These are phyloP conservation scores for Sweltsa coloradensis DNA, from an alignment of 1,140 invertebrate genomes.

Conservation along the genomic window DNA sequence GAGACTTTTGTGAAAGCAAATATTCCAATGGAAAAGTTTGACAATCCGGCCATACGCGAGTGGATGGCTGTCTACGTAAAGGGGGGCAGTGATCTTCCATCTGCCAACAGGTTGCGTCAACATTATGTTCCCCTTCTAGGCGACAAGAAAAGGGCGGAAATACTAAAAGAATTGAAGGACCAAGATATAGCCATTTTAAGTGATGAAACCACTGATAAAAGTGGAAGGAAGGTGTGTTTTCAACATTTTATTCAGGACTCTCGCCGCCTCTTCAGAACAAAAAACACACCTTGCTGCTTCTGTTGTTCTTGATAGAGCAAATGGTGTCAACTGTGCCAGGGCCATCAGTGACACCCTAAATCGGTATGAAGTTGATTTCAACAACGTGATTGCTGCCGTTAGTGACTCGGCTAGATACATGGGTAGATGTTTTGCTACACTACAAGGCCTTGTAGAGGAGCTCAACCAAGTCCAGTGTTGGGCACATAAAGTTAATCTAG, in stretches of 20 bases:
- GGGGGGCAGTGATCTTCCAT: not conserved
- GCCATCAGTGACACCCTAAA: not conserved
- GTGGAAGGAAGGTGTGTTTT: not conserved
- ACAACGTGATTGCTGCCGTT: not conserved
- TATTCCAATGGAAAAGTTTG: constrained; percentile 1
- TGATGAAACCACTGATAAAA: constrained; percentile 2
- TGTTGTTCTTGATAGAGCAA: not conserved
- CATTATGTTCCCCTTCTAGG: not conserved
- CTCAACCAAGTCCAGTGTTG: not conserved
- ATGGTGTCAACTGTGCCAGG: not conserved
- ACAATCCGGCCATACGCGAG: not conserved
- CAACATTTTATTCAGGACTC: not conserved
- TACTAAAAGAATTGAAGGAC: not conserved
- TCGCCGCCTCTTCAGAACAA: not conserved
- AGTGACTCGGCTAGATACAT: not conserved
- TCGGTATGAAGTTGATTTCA: not conserved
- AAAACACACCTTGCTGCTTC: not conserved
- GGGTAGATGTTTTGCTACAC: not conserved
- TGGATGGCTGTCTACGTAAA: not conserved
- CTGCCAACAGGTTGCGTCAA: not conserved
- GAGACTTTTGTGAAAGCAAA: not conserved
- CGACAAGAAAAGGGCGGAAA: not conserved
- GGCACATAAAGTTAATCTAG: constrained; percentile 2
- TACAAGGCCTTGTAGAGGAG: not conserved
- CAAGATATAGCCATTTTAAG: not conserved